A percentile compares a stretch with the other conserved stretches of the same genome.
These are phyloP conservation scores for Noctua janthina DNA, from an alignment of 2,888 invertebrate genomes.

Conservation along the genomic window DNA sequence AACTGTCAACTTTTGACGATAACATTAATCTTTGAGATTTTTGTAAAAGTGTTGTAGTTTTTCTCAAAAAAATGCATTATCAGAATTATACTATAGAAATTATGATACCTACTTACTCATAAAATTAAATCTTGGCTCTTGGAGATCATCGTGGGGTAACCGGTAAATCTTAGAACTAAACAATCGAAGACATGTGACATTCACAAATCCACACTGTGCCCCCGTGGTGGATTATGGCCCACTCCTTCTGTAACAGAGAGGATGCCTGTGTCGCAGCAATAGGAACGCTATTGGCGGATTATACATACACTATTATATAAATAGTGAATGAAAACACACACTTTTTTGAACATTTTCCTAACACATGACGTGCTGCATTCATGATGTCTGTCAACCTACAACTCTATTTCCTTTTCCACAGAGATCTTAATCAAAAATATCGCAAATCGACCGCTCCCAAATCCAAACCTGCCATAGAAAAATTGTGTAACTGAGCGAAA, in stretches of 20 bases:
- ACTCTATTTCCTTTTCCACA: not conserved
- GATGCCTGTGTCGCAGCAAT: not conserved
- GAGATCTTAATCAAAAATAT: slow-evolving; percentile 18
- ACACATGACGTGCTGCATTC: not conserved
- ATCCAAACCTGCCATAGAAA: slow-evolving; percentile 75
- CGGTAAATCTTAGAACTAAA: not conserved
- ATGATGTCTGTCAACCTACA: not conserved
- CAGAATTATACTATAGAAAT: not conserved
- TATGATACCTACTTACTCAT: not conserved
- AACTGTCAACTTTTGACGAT: slow-evolving; percentile 23
- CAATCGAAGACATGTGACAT: not conserved
- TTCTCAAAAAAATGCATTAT: not conserved
- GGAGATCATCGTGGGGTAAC: not conserved
- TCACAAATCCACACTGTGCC: not conserved
- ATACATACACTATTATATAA: not conserved
- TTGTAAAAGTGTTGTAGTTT: not conserved
- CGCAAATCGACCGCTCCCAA: slow-evolving; percentile 41
- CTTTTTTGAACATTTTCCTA: not conserved
- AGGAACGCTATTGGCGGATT: not conserved
- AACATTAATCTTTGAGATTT: slow-evolving; percentile 31
- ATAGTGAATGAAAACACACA: not conserved
- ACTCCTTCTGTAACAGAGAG: not conserved
- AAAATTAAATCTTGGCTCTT: not conserved
- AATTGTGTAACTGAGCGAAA: slow-evolving; percentile 86
- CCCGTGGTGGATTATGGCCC: not conserved